Evolutionary conservation across 1,140 invertebrate species (phyloP).

Genomic region (Bombyx mandarina): DNA sequence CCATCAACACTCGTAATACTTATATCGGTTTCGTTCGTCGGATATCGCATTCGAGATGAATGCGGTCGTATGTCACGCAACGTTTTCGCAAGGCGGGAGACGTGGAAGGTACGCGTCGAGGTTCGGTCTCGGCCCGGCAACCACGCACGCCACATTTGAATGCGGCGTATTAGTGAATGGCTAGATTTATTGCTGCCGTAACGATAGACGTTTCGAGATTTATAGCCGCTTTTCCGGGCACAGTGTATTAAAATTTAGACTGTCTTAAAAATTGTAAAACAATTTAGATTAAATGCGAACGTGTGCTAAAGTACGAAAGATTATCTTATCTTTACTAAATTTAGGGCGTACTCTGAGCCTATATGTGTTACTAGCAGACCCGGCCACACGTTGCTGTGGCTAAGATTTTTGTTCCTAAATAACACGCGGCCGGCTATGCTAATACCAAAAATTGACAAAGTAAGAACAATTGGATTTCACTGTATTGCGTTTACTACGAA

Average conservation of each 20-base stretch:
- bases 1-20: constrained; percentile 1
- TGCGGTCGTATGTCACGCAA: constrained; percentile 30
- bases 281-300: too few species aligned
- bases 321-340: too few species aligned
- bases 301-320: too few species aligned
- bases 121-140: constrained; percentile 7
- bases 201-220: constrained; percentile 24
- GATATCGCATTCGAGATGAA: constrained; percentile 19
- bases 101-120: not conserved
- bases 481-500: too few species aligned
- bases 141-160: constrained; percentile 24
- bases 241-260: not conserved
- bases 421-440: too few species aligned
- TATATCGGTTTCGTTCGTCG: not conserved
- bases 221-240: constrained; percentile 8
- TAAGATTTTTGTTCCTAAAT: too few species aligned
- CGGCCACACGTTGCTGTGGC: too few species aligned
- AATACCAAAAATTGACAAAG: too few species aligned
- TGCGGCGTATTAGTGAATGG: constrained; percentile 37
- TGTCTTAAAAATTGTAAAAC: too few species aligned
- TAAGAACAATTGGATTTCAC: too few species aligned
- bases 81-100: constrained; percentile 18
- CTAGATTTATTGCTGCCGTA: constrained; percentile 27
- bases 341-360: too few species aligned
- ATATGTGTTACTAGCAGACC: too few species aligned